These are phyloP conservation scores for Nebria ingens DNA, from an alignment of 1,140 invertebrate species.

Conservation along the genomic window DNA sequence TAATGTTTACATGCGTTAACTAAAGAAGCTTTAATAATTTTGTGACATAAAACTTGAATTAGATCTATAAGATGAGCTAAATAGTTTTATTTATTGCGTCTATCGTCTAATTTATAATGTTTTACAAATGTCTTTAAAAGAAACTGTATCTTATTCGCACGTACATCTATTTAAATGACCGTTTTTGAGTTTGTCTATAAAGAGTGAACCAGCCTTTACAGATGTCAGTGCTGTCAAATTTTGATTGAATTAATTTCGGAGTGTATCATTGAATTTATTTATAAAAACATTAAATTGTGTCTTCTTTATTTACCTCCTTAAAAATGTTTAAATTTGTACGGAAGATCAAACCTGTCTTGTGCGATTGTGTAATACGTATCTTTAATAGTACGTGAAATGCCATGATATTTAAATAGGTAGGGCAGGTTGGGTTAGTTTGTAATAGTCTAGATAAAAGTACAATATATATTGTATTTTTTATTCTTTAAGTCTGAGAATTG, in stretches of 20 bases:
- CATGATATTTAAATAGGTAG: conserved; percentile 5
- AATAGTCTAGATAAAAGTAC: background rate
- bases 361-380: background rate
- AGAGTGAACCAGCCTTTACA: background rate
- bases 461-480: conserved; percentile 1
- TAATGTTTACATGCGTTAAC: no score
- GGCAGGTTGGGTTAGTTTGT: background rate
- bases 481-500: background rate
- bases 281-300: background rate
- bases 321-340: background rate
- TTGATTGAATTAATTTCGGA: conserved; percentile 1
- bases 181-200: background rate
- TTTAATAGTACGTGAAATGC: background rate
- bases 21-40: no score
- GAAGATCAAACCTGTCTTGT: background rate
- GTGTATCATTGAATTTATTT: background rate
- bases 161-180: no score
- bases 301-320: background rate
- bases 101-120: no score
- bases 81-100: no score
- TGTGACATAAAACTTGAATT: no score
- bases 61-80: no score
- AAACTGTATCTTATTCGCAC: no score
- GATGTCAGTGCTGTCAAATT: background rate
- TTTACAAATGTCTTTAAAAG: no score